phyloP scores from a whole-genome alignment of 2,888 invertebrate genomes.

The Acanthosepion pharaonis region DNA sequence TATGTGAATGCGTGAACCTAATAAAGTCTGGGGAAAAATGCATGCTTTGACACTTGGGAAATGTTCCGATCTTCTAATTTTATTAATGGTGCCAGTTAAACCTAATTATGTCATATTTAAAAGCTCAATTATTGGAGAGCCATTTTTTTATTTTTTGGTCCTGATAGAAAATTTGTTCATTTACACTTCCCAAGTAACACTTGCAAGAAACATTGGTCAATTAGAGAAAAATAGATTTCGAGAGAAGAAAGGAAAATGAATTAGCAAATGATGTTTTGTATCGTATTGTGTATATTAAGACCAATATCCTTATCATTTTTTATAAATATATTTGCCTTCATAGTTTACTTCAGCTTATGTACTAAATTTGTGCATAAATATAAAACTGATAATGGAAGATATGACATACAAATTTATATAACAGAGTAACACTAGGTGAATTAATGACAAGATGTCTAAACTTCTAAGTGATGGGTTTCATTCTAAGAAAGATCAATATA shows the following conservation, averaged over 20 bases:
- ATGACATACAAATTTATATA: no score
- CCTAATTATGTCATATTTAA: neutral
- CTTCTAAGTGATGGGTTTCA: no score
- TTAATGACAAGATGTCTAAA: no score
- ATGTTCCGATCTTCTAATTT: conserved; percentile 4
- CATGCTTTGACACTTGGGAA: conserved; percentile 6
- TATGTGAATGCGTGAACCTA: neutral
- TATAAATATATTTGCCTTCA: no score
- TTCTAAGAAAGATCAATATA: no score
- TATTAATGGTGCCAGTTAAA: neutral
- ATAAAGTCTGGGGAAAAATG: neutral
- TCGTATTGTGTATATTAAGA: neutral
- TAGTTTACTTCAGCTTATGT: no score
- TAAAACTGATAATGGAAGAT: no score
- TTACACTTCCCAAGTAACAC: neutral
- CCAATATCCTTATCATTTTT: no score
- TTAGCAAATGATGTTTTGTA: neutral
- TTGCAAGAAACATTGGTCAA: neutral
- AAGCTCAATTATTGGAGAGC: neutral
- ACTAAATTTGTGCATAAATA: no score
- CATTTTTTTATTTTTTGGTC: neutral
- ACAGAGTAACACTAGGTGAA: no score
- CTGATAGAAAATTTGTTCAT: neutral
- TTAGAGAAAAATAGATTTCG: neutral
- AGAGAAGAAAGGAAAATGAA: neutral